Evolutionary conservation across 1,140 invertebrate species (phyloP).

Genomic region (Ylistrum balloti): DNA sequence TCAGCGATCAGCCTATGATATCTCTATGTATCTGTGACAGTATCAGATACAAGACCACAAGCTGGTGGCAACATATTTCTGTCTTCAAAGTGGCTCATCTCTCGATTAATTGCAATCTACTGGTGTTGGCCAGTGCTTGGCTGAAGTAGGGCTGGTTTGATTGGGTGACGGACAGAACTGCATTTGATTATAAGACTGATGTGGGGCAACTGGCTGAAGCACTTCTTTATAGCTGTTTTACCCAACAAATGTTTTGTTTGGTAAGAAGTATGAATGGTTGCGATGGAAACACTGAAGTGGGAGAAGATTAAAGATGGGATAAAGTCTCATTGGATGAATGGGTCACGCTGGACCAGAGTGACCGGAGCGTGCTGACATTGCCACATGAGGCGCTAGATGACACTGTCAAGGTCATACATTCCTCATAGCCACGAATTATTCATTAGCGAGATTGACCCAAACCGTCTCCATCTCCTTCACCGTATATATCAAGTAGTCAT

Average conservation of each 20-base stretch:
- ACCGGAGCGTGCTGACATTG: constrained; percentile 21
- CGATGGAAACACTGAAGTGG: constrained; percentile 4
- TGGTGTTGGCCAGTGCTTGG: not conserved
- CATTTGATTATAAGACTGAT: constrained; percentile 12
- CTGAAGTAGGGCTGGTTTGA: not conserved
- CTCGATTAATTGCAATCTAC: constrained; percentile 1
- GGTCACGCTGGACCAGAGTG: not conserved
- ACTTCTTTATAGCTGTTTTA: not conserved
- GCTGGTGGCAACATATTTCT: constrained; percentile 8
- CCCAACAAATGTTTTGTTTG: not conserved
- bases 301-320: not conserved
- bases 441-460: constrained; percentile 32
- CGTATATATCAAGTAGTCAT: constrained; percentile 6
- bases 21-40: not conserved
- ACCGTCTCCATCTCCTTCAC: not conserved
- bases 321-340: not conserved
- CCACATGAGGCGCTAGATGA: constrained; percentile 27
- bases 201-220: not conserved
- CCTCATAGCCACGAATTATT: constrained; percentile 18
- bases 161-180: not conserved
- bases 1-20: not conserved
- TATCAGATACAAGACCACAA: not conserved
- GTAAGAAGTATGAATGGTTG: not conserved
- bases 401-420: constrained; percentile 33
- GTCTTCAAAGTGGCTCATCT: not conserved